phyloP scores from a whole-genome alignment of 2,888 invertebrate species.

The Cartodere bifasciata region DNA sequence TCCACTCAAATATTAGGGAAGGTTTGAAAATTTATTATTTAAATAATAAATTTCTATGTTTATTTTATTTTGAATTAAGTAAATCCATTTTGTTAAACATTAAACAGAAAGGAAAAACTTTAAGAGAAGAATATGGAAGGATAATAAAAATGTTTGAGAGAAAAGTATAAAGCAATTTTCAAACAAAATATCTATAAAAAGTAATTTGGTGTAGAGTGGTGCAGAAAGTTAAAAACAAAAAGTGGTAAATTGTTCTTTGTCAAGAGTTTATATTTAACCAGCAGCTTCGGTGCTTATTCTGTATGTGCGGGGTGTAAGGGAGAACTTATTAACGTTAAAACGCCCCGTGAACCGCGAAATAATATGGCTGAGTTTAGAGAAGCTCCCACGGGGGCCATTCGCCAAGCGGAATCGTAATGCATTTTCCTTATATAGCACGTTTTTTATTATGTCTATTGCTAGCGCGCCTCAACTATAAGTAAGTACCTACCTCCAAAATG shows the following conservation, averaged over 20 bases:
- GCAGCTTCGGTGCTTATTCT: slow-evolving; percentile 8
- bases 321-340: slow-evolving; percentile 32
- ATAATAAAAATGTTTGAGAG: slow-evolving; percentile 1
- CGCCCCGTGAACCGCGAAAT: slow-evolving; percentile 28
- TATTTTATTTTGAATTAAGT: no score
- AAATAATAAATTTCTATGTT: no score
- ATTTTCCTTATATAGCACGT: slow-evolving; percentile 38
- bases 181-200: no score
- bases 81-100: no score
- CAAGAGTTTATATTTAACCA: slow-evolving; percentile 24
- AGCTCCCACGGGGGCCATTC: slow-evolving; percentile 32
- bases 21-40: no score
- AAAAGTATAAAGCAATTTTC: not conserved
- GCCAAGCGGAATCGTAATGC: slow-evolving; percentile 35
- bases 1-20: no score
- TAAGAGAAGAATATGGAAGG: not conserved
- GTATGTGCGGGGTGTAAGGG: slow-evolving; percentile 13
- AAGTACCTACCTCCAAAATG: no score
- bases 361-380: slow-evolving; percentile 32
- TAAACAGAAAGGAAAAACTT: no score
- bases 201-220: slow-evolving; percentile 5
- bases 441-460: slow-evolving; percentile 37
- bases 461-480: slow-evolving; percentile 26
- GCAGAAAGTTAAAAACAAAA: slow-evolving; percentile 15
- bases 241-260: slow-evolving; percentile 23